Evolutionary conservation across 2,888 invertebrate genomes (phyloP), one percentile per base, ranked within the genome.

Genomic region (Lepidocyrtoides sp.): DNA sequence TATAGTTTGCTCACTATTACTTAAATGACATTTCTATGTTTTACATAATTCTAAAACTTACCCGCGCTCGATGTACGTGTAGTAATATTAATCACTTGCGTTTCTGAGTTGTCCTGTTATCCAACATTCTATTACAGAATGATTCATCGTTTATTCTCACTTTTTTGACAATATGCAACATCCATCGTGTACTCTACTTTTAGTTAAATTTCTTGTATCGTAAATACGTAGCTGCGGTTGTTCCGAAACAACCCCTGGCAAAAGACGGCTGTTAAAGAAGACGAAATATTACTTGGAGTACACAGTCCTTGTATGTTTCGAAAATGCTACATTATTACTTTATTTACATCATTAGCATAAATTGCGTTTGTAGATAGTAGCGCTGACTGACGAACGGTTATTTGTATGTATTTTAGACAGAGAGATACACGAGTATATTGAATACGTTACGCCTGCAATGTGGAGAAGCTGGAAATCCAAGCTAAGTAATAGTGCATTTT

Each of bases 71-170:
- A n/a, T 17, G 20, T 41, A 69, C 36, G 69, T 69, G 85, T 85
- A 72, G 36, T 14, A 85, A 85, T 85, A 72, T 72, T 85, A 85
- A 85, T 85, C 85, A 85, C 72, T 72, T 54, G 63, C 69, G 57
- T 79, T 36, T 36, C 57, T 60, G 69, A 72, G 41, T 26, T 88
- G 69, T 81, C 81, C 72, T n/a, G n/a, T n/a, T n/a, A n/a, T n/a
- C n/a, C 81, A 54, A 32, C 36, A 41, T 57, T 84, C 63, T 32
- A 79, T 48, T 63, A 51, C 48, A 69, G 54, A 88, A 88, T 88
- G 81, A 88, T 69, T 88, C 81, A 88, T 88, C 69, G 54, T 72
- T 81, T 81, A 81, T 66, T 81, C 88, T 82, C 81, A 87, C 66
- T 79, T 86, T 77, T 87, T 87, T 66, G 69, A n/a, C n/a, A n/a